phyloP scores from a whole-genome alignment of 2,113 vertebrate species.

The Zosterops japonicus region DNA sequence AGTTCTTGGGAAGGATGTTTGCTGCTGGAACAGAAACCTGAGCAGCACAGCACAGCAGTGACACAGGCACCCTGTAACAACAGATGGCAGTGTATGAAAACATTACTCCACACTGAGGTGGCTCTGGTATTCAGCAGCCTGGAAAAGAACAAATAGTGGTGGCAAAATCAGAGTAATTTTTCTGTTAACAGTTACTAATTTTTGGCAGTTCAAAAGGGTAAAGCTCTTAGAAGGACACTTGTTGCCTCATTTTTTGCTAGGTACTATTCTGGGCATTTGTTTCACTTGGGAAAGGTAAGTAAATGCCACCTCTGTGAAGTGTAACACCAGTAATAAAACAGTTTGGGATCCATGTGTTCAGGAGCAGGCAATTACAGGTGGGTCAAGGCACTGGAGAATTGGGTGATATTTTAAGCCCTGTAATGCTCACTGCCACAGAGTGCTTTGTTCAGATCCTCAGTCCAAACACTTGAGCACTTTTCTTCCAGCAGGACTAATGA shows the following conservation, averaged over 20 bases:
- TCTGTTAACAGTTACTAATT: not conserved
- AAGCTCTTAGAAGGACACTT: not conserved
- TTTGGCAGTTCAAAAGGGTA: not conserved
- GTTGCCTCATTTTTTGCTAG: not conserved
- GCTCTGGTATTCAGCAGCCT: not conserved
- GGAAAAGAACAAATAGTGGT: not conserved
- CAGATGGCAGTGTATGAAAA: conserved; percentile 51
- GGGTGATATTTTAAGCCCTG: not conserved
- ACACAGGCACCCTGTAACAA: not conserved
- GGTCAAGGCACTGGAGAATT: not conserved
- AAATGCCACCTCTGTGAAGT: not conserved
- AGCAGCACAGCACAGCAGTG: not conserved
- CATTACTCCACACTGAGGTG: not conserved
- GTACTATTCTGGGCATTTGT: not conserved
- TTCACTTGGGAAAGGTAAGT: not conserved
- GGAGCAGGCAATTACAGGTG: not conserved
- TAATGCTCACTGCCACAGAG: not conserved
- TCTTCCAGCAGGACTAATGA: not conserved
- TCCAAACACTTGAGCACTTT: not conserved
- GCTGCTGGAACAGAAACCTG: not conserved
- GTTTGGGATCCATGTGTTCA: not conserved
- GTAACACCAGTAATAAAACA: not conserved
- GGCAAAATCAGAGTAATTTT: not conserved
- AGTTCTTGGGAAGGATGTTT: not conserved
- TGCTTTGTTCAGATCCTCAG: not conserved